phyloP scores from a whole-genome alignment of 1,140 invertebrate genomes.

The Chlorops oryzae region DNA sequence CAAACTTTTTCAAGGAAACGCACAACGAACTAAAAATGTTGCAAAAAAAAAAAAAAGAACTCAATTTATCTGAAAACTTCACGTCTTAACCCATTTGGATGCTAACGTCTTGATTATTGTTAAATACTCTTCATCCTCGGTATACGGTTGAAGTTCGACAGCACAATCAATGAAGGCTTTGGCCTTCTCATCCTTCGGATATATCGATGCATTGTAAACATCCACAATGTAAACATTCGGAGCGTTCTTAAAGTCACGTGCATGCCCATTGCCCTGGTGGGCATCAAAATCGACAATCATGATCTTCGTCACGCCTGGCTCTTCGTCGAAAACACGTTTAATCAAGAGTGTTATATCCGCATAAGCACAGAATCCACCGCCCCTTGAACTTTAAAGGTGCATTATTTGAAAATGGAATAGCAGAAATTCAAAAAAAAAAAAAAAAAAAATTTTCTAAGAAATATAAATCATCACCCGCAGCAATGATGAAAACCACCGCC shows the following conservation, averaged over 20 bases:
- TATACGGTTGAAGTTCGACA: constrained; percentile 61
- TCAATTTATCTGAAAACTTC: neutral
- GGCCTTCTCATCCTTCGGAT: constrained; percentile 69
- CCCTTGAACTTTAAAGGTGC: too few species aligned
- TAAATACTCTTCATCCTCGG: constrained; percentile 68
- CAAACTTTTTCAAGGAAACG: constrained; percentile 55
- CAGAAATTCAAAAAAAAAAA: too few species aligned
- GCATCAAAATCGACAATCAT: constrained; percentile 89
- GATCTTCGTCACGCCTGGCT: constrained; percentile 56
- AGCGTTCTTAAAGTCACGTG: constrained; percentile 68
- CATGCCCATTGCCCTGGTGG: constrained; percentile 86
- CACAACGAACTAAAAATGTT: constrained; percentile 8
- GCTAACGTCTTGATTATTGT: constrained; percentile 54
- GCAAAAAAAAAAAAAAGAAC: constrained; percentile 2
- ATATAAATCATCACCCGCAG: too few species aligned
- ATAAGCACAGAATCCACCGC: constrained; percentile 84
- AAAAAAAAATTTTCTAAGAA: constrained; percentile 51
- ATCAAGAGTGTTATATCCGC: constrained; percentile 79
- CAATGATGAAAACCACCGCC: constrained; percentile 86
- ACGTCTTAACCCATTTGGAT: neutral
- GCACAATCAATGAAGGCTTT: constrained; percentile 68
- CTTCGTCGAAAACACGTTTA: constrained; percentile 58
- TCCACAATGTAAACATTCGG: constrained; percentile 78
- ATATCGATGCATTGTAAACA: constrained; percentile 77
- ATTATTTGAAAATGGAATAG: too few species aligned